Percentiles rank a stretch among this genome's conserved stretches.
phyloP scores from a whole-genome alignment of 2,797 vertebrate genomes.

The Esox lucius region DNA sequence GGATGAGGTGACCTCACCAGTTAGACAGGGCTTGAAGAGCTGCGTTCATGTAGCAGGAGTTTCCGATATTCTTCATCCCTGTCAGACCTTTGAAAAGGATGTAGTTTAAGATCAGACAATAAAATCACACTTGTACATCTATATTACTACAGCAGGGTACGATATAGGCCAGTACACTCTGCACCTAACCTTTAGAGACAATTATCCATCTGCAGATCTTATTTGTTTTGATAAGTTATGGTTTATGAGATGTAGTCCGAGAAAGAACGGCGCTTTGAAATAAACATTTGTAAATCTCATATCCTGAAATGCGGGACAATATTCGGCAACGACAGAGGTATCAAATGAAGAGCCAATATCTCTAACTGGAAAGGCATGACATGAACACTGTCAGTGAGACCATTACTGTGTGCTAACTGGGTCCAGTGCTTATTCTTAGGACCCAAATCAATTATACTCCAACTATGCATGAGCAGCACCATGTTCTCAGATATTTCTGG shows the following conservation, averaged over 20 bases:
- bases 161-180: not conserved
- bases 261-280: not conserved
- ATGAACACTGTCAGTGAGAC: not conserved
- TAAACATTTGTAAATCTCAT: not conserved
- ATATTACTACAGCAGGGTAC: not conserved
- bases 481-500: not conserved
- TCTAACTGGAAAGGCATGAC: not conserved
- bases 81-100: conserved; percentile 82
- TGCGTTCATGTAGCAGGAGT: conserved; percentile 99
- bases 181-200: not conserved
- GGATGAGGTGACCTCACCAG: conserved; percentile 79
- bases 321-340: not conserved
- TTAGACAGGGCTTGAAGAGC: conserved; percentile 97
- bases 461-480: not conserved
- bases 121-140: not conserved
- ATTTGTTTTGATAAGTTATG: not conserved
- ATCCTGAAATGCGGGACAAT: not conserved
- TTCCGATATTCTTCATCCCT: conserved; percentile 99
- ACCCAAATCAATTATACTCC: conserved; percentile 16
- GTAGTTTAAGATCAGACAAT: not conserved
- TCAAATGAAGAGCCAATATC: not conserved
- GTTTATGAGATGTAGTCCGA: not conserved
- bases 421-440: conserved; percentile 19
- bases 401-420: not conserved
- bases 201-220: no score